A percentile compares a stretch with the other conserved stretches of the same genome.
Conservation (phyloP, 2,797 vertebrate species). For the Brachyrhaphis roseni region DNA sequence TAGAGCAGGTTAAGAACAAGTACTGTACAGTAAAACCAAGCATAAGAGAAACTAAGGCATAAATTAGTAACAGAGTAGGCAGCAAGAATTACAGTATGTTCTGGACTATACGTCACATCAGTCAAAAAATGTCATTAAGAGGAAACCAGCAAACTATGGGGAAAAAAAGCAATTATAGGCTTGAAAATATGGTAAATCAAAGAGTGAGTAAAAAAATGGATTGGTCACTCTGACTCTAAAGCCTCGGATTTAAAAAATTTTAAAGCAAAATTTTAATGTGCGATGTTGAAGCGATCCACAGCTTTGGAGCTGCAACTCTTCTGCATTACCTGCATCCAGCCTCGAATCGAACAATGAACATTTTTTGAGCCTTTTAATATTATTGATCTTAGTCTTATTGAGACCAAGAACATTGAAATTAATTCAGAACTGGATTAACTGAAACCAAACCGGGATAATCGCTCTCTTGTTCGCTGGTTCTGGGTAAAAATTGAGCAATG, state of each 20-base stretch:
- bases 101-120: too few species aligned
- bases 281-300: too few species aligned
- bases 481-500: not conserved
- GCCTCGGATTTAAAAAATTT: too few species aligned
- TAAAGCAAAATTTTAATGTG: too few species aligned
- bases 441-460: not conserved
- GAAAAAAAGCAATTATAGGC: too few species aligned
- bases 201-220: too few species aligned
- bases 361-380: not conserved
- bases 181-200: too few species aligned
- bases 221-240: too few species aligned
- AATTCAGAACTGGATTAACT: not conserved
- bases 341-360: not conserved
- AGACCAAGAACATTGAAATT: not conserved
- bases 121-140: too few species aligned
- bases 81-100: not conserved
- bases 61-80: not conserved
- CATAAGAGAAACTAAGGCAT: not conserved
- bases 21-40: not conserved
- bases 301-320: too few species aligned
- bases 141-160: too few species aligned
- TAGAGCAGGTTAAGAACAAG: not conserved
- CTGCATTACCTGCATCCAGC: too few species aligned
- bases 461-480: not conserved
- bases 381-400: not conserved